Evolutionary conservation across 1,140 invertebrate species (phyloP).

Genomic region (Orchestia grillus): DNA sequence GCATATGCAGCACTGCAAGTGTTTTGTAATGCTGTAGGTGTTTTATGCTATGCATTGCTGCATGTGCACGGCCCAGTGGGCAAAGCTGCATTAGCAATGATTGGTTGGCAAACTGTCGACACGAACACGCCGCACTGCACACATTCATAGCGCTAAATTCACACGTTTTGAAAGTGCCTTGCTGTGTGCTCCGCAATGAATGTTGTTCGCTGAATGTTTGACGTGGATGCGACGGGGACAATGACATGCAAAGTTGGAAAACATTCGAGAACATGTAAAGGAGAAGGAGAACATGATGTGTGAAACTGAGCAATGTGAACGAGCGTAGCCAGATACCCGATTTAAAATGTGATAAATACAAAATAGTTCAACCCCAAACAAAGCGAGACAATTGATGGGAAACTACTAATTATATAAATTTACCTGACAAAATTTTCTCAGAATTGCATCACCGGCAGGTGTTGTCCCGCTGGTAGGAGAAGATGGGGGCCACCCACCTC

Average conservation of each 20-base stretch:
- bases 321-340: background rate
- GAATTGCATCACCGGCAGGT: background rate
- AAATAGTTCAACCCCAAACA: background rate
- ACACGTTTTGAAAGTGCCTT: background rate
- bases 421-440: background rate
- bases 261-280: background rate
- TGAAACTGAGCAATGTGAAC: background rate
- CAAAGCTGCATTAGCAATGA: no score
- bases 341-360: background rate
- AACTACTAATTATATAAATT: background rate
- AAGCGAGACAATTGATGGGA: background rate
- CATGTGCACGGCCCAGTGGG: background rate
- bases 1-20: background rate
- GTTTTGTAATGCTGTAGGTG: no score
- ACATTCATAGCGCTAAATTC: background rate
- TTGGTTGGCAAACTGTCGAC: background rate
- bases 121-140: background rate
- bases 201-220: background rate
- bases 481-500: background rate
- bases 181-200: background rate
- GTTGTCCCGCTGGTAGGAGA: background rate
- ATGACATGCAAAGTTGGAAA: background rate
- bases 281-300: background rate
- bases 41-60: no score
- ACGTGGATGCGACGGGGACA: background rate